Evolutionary conservation across 2,797 vertebrate genomes (phyloP).

Genomic region (Enteromius trimaculatus): DNA sequence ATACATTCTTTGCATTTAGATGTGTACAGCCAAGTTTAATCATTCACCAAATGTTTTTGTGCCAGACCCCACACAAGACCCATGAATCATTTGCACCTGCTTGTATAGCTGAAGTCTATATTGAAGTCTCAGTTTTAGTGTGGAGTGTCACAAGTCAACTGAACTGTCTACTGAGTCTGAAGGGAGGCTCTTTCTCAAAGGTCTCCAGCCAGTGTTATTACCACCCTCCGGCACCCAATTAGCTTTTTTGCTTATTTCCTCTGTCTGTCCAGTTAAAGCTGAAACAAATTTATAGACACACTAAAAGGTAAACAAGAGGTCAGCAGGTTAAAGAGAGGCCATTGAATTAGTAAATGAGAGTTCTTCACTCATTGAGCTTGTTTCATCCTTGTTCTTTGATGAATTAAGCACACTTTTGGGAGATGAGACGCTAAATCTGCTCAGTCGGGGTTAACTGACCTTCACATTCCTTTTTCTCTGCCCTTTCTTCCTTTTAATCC

Average conservation of each 20-base stretch:
- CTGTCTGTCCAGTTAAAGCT: conserved; percentile 19
- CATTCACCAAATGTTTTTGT: conserved; percentile 10
- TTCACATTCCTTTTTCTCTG: conserved; percentile 3
- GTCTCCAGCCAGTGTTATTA: conserved; percentile 20
- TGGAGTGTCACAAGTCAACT: too few species aligned
- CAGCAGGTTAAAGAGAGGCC: conserved; percentile 14
- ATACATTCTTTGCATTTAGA: conserved; percentile 12
- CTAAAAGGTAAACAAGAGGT: conserved; percentile 37
- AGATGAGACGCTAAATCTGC: neutral
- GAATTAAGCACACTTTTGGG: neutral
- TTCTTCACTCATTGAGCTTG: neutral
- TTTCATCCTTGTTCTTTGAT: conserved; percentile 16
- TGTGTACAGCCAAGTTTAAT: conserved; percentile 59
- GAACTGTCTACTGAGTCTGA: neutral
- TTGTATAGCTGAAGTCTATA: neutral
- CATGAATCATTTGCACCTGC: conserved; percentile 28
- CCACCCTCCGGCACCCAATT: conserved; percentile 20
- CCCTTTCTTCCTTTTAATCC: neutral
- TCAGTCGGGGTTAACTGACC: neutral
- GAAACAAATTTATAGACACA: conserved; percentile 38
- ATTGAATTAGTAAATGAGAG: conserved; percentile 16
- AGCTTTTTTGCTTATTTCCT: conserved; percentile 41
- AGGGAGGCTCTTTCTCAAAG: conserved; percentile 9
- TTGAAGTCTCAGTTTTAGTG: conserved; percentile 4
- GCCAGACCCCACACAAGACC: neutral